Conservation (phyloP, 2,113 vertebrate species). For the Phaethornis superciliosus region DNA sequence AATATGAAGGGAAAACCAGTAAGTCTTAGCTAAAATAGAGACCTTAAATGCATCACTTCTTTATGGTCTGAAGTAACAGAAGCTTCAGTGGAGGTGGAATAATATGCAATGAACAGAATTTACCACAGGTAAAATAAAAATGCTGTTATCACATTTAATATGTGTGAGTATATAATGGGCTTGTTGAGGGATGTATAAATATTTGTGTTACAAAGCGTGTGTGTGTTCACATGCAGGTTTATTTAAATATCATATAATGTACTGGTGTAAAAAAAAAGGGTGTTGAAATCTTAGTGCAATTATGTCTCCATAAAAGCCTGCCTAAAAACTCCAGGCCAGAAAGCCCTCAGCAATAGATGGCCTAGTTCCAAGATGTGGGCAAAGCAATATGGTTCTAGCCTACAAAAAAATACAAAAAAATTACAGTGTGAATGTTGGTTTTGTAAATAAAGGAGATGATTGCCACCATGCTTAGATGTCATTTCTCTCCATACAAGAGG, state of each 20-base stretch:
- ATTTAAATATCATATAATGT: background rate
- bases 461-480: conserved; percentile 8
- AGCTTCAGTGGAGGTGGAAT: background rate
- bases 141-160: background rate
- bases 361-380: background rate
- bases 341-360: background rate
- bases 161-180: background rate
- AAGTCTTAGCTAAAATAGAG: background rate
- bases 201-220: background rate
- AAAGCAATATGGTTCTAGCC: background rate
- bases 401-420: background rate
- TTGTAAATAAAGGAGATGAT: conserved; percentile 46
- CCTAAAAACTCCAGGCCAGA: background rate
- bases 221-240: background rate
- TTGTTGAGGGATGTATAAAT: background rate
- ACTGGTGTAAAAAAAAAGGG: background rate
- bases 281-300: background rate
- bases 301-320: conserved; percentile 1
- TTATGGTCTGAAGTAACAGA: background rate
- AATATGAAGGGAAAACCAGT: background rate
- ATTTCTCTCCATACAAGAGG: conserved; percentile 30
- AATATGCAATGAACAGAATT: background rate
- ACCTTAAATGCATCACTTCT: background rate
- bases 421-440: background rate
- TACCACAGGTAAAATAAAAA: background rate